Base-by-base conservation (phyloP, 2,797 vertebrate species). In the Nothura maculosa region DNA sequence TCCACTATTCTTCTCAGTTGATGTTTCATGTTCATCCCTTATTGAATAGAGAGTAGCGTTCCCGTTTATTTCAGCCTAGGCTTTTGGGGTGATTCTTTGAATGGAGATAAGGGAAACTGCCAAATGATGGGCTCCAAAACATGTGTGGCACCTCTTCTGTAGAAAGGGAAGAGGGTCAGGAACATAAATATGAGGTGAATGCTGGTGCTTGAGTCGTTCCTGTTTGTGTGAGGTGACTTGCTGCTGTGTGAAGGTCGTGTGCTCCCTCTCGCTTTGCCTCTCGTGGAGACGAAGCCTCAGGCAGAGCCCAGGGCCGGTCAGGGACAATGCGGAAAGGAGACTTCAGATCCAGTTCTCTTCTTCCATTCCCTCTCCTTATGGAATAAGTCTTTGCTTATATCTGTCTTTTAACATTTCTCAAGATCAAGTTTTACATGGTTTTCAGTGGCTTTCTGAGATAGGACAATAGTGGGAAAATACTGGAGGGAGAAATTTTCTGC, bases 151-250 rank as follows among this genome's bases (percentile, higher is more conserved):
- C 10, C 55, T 57, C 32, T 79, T 79, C 54, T 64, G 18, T 62
- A 61, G 63, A 88, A 84, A 38, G 57, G 50, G 45, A 90, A 16
- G 58, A 50, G 45, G 91, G 58, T 75, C 69, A 85, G 79, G 94
- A 96, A 87, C 69, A 63, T 89, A 84, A 81, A 66, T 81, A 69
- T 89, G 86, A 63, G 63, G 47, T 83, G 5, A 86, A 54, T 93
- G 60, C 90, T 92, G 87, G 81, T 92, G 73, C 84, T 92, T 94
- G 88, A 87, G 85, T 94, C 76, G 19, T 78, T 87, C 58, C 60
- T 94, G 73, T 94, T 95, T 87, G 6, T 92, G 81, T 94, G 93
- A 89, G 14, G 69, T 94, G 90, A 85, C 79, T 95, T 89, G 85
- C 52, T 0, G 1, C 72, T 90, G 54, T 57, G 25, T 77, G 81